phyloP scores from a whole-genome alignment of 2,797 vertebrate species.

The Meda fulgida region DNA sequence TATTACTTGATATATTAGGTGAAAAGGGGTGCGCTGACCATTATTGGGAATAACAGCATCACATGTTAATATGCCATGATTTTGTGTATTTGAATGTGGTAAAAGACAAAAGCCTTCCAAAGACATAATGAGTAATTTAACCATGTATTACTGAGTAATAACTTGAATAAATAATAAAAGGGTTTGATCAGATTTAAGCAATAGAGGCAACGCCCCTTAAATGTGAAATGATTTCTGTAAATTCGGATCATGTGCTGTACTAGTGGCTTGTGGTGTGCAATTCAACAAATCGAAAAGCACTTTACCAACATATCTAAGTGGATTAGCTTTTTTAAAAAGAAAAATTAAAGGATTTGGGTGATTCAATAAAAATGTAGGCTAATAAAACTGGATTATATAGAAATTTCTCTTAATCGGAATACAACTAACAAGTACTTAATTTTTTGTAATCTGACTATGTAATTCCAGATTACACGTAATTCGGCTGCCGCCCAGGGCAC shows the following conservation, averaged over 20 bases:
- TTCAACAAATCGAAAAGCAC: background rate
- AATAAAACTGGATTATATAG: no score
- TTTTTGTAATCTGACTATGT: background rate
- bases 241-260: background rate
- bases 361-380: background rate
- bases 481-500: background rate
- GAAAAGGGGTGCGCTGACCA: no score
- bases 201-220: background rate
- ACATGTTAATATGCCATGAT: no score
- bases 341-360: background rate
- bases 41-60: no score
- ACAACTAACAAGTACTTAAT: no score
- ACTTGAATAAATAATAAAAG: background rate
- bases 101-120: no score
- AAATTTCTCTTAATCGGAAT: background rate
- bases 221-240: background rate
- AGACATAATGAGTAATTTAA: no score
- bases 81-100: no score
- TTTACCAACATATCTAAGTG: background rate
- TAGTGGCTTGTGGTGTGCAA: background rate
- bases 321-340: background rate
- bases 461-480: background rate
- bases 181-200: background rate
- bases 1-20: no score
- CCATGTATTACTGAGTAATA: background rate